Evolutionary conservation across 1,140 invertebrate species (phyloP).

Genomic region (Megalopta genalis): DNA sequence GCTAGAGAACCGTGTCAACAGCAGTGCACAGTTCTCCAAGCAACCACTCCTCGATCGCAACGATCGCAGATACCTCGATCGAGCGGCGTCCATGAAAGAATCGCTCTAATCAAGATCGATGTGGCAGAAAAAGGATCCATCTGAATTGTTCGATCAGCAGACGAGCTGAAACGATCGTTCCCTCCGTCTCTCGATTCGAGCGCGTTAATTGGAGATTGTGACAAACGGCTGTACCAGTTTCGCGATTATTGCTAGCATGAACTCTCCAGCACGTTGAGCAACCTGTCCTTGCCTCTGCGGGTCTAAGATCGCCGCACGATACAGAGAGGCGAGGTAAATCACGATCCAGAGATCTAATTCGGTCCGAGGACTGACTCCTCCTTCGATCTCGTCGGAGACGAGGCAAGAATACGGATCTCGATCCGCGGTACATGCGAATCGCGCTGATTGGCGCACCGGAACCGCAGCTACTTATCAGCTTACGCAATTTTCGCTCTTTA

Average conservation of each 20-base stretch:
- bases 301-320: constrained; percentile 10
- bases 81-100: too few species aligned
- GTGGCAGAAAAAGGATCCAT: not conserved
- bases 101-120: too few species aligned
- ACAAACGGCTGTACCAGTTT: constrained; percentile 19
- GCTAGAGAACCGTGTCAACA: too few species aligned
- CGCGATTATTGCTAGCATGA: constrained; percentile 27
- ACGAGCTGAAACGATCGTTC: not conserved
- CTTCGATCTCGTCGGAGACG: too few species aligned
- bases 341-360: constrained; percentile 31
- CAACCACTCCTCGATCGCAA: too few species aligned
- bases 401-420: not conserved
- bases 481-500: constrained; percentile 48
- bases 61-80: too few species aligned
- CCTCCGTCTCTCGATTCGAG: not conserved
- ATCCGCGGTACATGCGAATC: not conserved
- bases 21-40: too few species aligned
- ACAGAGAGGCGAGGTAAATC: not conserved
- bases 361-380: not conserved
- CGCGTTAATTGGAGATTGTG: constrained; percentile 35
- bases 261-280: constrained; percentile 6
- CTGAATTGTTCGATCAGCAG: not conserved
- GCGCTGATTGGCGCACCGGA: constrained; percentile 19
- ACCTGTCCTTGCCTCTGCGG: constrained; percentile 15
- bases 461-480: constrained; percentile 56